phyloP scores from a whole-genome alignment of 2,888 invertebrate species.

The Diaprepes abbreviatus region DNA sequence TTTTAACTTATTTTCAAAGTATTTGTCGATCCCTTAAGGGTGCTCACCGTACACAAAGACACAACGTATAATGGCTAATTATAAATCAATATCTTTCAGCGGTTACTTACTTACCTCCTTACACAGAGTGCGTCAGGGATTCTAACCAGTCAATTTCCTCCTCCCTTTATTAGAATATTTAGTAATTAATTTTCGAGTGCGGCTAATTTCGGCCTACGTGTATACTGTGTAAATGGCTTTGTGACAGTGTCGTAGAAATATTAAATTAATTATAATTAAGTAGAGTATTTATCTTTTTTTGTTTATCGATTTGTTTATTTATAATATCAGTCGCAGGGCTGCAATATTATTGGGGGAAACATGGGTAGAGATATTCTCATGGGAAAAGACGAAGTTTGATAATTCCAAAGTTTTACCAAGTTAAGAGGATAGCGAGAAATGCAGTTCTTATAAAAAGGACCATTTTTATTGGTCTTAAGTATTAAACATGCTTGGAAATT shows the following conservation, averaged over 20 bases:
- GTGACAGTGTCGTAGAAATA: conserved; percentile 20
- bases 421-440: too few species aligned
- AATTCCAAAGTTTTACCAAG: too few species aligned
- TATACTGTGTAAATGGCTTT: conserved; percentile 10
- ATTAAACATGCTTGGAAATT: too few species aligned
- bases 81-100: conserved; percentile 66
- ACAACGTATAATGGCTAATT: conserved; percentile 61
- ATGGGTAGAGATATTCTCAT: too few species aligned
- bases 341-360: too few species aligned
- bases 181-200: conserved; percentile 66
- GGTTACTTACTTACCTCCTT: conserved; percentile 66
- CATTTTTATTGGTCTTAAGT: too few species aligned
- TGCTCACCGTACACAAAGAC: conserved; percentile 52
- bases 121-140: conserved; percentile 62
- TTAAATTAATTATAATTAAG: too few species aligned
- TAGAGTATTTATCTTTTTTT: too few species aligned
- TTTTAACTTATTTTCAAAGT: conserved; percentile 48
- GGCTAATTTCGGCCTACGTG: conserved; percentile 49
- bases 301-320: too few species aligned
- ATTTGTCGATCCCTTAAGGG: conserved; percentile 46
- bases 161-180: conserved; percentile 64
- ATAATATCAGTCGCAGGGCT: too few species aligned
- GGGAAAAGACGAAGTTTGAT: too few species aligned
- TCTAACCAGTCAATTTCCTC: conserved; percentile 66
- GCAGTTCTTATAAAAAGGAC: too few species aligned